Percentiles rank a stretch among this genome's conserved stretches.
These are phyloP conservation scores for Rhynchopsitta pachyrhyncha DNA, from an alignment of 2,113 vertebrate species.

Conservation along the genomic window DNA sequence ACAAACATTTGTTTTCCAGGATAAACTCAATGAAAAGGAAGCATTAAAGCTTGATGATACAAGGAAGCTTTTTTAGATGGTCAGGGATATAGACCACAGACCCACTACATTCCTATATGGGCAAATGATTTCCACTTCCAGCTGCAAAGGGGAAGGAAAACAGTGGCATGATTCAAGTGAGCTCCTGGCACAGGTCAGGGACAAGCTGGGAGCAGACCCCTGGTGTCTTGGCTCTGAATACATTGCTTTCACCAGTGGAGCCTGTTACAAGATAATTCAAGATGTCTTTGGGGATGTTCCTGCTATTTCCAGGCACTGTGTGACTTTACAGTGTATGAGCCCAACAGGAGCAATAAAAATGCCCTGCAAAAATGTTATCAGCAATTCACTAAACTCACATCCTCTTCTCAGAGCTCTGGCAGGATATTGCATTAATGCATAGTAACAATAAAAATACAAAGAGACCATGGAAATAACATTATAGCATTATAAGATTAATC, in stretches of 20 bases:
- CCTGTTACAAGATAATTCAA: not conserved
- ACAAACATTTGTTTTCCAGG: not conserved
- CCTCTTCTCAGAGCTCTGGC: constrained; percentile 32
- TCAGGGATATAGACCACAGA: not conserved
- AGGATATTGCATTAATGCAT: constrained; percentile 58
- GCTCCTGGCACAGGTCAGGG: not conserved
- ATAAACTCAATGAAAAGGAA: not conserved
- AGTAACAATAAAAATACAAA: constrained; percentile 66
- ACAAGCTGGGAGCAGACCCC: not conserved
- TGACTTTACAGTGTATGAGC: not conserved
- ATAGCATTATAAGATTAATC: constrained; percentile 72
- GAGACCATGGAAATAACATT: constrained; percentile 71
- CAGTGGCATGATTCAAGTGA: not conserved
- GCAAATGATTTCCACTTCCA: not conserved
- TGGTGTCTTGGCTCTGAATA: not conserved
- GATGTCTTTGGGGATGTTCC: not conserved
- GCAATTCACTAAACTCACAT: constrained; percentile 42
- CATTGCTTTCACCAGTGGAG: not conserved
- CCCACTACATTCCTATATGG: not conserved
- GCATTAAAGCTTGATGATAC: not conserved
- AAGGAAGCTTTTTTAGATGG: not conserved
- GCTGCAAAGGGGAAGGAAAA: not conserved
- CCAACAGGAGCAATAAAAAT: constrained; percentile 23
- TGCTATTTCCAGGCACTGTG: not conserved
- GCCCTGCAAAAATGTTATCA: constrained; percentile 52